These are phyloP conservation scores for Oostethus manadensis DNA, from an alignment of 2,113 vertebrate species.

Conservation along the genomic window DNA sequence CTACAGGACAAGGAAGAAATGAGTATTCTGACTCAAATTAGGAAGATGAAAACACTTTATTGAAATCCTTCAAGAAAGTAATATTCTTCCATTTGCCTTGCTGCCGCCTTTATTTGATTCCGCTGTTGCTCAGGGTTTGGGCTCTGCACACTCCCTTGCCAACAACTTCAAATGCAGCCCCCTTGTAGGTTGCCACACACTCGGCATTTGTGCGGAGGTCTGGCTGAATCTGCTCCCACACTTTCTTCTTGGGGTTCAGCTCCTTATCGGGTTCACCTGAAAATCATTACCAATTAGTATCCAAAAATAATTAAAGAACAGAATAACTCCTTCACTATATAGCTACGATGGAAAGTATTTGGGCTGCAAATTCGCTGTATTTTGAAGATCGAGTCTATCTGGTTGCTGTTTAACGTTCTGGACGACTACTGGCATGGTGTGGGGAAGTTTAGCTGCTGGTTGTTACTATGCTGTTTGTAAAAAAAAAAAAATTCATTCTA, in stretches of 20 bases:
- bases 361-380: too few relatives aligned
- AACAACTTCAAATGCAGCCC: slow-evolving; percentile 83
- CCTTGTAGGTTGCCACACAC: slow-evolving; percentile 90
- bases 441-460: too few relatives aligned
- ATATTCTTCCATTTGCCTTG: slow-evolving; percentile 33
- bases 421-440: too few relatives aligned
- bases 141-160: slow-evolving; percentile 90
- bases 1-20: too few relatives aligned
- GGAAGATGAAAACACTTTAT: slow-evolving; percentile 47
- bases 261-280: slow-evolving; percentile 94
- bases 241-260: slow-evolving; percentile 97
- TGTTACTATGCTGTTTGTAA: too few relatives aligned
- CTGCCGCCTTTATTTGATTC: slow-evolving; percentile 81
- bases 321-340: too few relatives aligned
- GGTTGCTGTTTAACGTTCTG: too few relatives aligned
- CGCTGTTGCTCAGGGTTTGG: slow-evolving; percentile 88
- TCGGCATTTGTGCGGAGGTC: slow-evolving; percentile 82
- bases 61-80: slow-evolving; percentile 53
- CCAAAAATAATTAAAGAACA: too few relatives aligned
- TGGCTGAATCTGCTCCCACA: slow-evolving; percentile 95
- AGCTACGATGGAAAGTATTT: too few relatives aligned
- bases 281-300: too few relatives aligned
- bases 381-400: too few relatives aligned
- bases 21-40: neutral
- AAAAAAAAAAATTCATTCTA: too few relatives aligned